Evolutionary conservation across 2,113 vertebrate genomes (phyloP), one percentile per base, ranked within the genome.

Genomic region (Corythoichthys intestinalis): DNA sequence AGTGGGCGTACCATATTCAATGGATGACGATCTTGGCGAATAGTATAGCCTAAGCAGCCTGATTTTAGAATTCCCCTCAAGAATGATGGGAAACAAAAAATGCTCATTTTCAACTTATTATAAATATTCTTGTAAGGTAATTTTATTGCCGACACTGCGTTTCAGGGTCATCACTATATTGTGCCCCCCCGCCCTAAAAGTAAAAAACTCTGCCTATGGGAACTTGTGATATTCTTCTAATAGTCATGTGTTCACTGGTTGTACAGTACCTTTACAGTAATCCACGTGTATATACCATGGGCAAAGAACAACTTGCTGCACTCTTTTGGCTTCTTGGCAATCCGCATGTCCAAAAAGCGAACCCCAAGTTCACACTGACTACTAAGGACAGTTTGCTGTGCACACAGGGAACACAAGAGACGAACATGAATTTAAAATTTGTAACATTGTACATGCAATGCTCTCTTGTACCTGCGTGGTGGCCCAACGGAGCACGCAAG

Each of bases 321-420:
- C 47, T 83, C 85, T 0, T 80, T 38, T 10, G 71, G 75, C 74
- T 94, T 91, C 86, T 87, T 94, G 3, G 94, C 94, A 0, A 98
- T 88, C 66, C 96, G 90, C 57, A 98, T 92, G 86, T 98, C 96
- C 52, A 98, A 81, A 73, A 94, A 98, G 53, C 96, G 91, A 72
- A 95, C 86, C 2, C 96, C 96, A 0, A 93, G 89, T 8, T 96
- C 90, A 67, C 96, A 93, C 74, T 98, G 96, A 65, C 90, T 83
- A 0, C 69, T 71, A 60, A 89, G 83, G 59, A 78, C 76, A 0
- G 79, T 78, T 7, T 78, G 69, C 88, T 89, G 4, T 7, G 53
- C 3, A 63, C 46, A 61, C 46, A 54, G 7, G 50, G 5, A 15
- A 65, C 10, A 38, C 41, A 41, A 2, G 4, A 11, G n/a, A 47